These are phyloP conservation scores for Charanyca ferruginea DNA, from an alignment of 2,888 invertebrate species.

Conservation along the genomic window DNA sequence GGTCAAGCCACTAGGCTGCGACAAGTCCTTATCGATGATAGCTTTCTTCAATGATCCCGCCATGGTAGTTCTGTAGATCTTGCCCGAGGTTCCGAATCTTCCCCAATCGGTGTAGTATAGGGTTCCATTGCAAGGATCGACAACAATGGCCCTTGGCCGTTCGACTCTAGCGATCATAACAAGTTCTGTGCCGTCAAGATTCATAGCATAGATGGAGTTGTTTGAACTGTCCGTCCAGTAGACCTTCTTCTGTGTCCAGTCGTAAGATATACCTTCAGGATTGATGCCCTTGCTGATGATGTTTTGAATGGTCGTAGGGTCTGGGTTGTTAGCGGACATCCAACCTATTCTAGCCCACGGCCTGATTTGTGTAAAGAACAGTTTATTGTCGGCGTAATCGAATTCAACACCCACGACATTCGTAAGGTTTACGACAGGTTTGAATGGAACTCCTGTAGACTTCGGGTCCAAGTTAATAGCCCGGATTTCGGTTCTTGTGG, in stretches of 20 bases:
- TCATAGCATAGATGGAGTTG: slow-evolving; percentile 98
- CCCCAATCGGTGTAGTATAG: slow-evolving; percentile 99
- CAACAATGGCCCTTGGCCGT: slow-evolving; percentile 97
- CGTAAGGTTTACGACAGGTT: slow-evolving; percentile 95
- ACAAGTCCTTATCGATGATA: slow-evolving; percentile 97
- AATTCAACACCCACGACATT: slow-evolving; percentile 99
- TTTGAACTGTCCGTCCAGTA: slow-evolving; percentile 99
- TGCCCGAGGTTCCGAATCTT: slow-evolving; percentile 97
- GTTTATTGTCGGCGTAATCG: slow-evolving; percentile 96
- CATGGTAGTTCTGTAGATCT: slow-evolving; percentile 98
- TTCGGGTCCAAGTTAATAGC: slow-evolving; percentile 97
- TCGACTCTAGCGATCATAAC: slow-evolving; percentile 98
- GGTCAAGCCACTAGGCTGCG: slow-evolving; percentile 98
- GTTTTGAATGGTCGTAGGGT: slow-evolving; percentile 91
- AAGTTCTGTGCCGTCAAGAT: slow-evolving; percentile 95
- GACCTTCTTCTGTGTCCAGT: slow-evolving; percentile 99
- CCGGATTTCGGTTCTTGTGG: slow-evolving; percentile 98
- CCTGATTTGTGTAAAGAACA: slow-evolving; percentile 98
- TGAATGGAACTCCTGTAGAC: slow-evolving; percentile 95
- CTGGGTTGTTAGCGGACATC: slow-evolving; percentile 94
- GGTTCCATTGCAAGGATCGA: slow-evolving; percentile 99
- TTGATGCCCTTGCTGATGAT: slow-evolving; percentile 96
- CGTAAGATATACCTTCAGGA: slow-evolving; percentile 98
- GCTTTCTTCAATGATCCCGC: slow-evolving; percentile 97
- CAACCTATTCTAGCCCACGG: slow-evolving; percentile 97